Conservation (phyloP, 2,888 invertebrate species). For the Eupithecia vulgata region DNA sequence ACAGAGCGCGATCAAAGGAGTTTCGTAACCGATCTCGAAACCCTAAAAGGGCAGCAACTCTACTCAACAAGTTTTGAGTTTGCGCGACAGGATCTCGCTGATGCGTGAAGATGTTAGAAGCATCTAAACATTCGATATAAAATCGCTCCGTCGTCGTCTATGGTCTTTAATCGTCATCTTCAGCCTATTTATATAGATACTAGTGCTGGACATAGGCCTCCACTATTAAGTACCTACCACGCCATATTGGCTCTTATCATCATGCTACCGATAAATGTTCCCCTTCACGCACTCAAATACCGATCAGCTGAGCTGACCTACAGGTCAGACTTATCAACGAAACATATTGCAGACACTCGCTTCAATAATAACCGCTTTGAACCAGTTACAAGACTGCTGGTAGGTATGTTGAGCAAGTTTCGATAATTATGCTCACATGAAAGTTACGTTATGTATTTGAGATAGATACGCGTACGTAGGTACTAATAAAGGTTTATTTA, state of each 20-base stretch:
- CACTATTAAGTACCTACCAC: neutral
- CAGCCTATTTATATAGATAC: no score
- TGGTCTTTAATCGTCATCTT: no score
- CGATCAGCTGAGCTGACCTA: constrained; percentile 7
- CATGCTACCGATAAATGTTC: constrained; percentile 1
- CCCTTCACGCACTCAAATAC: neutral
- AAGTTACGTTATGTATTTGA: constrained; percentile 6
- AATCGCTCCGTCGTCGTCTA: no score
- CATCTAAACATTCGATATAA: no score
- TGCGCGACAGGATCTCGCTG: no score
- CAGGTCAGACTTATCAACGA: constrained; percentile 26
- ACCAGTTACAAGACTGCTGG: constrained; percentile 37
- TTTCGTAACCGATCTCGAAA: no score
- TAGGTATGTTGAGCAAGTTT: constrained; percentile 11
- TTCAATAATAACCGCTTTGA: constrained; percentile 40
- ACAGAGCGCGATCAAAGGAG: no score
- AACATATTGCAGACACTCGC: constrained; percentile 19
- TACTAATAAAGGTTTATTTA: neutral
- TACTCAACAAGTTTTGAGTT: no score
- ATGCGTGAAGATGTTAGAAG: no score
- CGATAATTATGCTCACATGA: constrained; percentile 10
- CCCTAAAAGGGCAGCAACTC: no score
- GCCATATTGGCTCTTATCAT: neutral
- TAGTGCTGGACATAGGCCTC: neutral
- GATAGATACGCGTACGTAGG: neutral